phyloP scores from a whole-genome alignment of 2,797 vertebrate genomes.

The Champsocephalus esox region DNA sequence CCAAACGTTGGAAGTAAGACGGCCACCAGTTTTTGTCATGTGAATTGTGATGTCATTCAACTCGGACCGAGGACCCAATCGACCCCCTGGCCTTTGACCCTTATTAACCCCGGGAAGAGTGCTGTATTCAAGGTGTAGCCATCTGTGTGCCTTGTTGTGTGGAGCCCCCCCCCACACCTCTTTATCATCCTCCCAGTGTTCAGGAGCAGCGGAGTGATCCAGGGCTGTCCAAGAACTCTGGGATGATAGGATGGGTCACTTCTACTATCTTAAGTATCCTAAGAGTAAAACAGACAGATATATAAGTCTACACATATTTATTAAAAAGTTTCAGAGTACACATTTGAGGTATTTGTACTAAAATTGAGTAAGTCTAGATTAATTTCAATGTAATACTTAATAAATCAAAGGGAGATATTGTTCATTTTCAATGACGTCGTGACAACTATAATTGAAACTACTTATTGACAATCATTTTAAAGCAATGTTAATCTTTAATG shows the following conservation, averaged over 20 bases:
- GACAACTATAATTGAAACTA: too few relatives aligned
- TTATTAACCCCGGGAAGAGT: conserved; percentile 72
- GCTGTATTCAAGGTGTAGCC: conserved; percentile 80
- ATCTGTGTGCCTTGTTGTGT: conserved; percentile 79
- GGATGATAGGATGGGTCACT: conserved; percentile 24
- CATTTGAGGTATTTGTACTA: neutral
- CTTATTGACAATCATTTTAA: neutral
- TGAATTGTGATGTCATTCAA: conserved; percentile 76
- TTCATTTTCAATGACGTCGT: neutral
- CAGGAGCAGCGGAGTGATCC: conserved; percentile 60
- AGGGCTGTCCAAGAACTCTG: conserved; percentile 18
- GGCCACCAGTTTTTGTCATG: conserved; percentile 58
- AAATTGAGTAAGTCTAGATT: neutral
- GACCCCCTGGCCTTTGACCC: conserved; percentile 77
- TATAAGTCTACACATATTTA: neutral
- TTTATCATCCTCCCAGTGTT: conserved; percentile 63
- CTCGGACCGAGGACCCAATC: conserved; percentile 67
- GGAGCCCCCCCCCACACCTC: conserved; percentile 49
- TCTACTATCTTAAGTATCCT: neutral
- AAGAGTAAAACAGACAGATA: neutral
- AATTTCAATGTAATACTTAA: neutral
- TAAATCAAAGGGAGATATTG: neutral
- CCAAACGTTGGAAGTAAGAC: conserved; percentile 58
- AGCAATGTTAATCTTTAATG: neutral
- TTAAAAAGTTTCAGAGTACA: neutral